phyloP scores from a whole-genome alignment of 2,888 invertebrate genomes.

The Drepana falcataria region DNA sequence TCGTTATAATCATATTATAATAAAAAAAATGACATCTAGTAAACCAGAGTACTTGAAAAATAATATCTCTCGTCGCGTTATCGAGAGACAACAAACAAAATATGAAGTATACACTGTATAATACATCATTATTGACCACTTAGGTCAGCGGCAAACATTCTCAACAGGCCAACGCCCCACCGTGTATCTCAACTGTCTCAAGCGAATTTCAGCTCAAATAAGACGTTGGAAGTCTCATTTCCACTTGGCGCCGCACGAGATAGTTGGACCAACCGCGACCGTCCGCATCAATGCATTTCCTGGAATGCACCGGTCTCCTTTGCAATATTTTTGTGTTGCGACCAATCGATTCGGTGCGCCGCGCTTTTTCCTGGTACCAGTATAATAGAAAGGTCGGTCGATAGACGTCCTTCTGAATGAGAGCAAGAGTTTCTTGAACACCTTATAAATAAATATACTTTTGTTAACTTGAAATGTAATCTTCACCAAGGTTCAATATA shows the following conservation, averaged over 20 bases:
- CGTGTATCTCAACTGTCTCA: conserved; percentile 34
- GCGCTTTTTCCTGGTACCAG: conserved; percentile 42
- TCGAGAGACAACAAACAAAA: conserved; percentile 51
- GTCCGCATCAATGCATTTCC: conserved; percentile 69
- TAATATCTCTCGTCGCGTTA: conserved; percentile 32
- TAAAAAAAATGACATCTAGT: conserved; percentile 18
- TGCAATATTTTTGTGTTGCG: conserved; percentile 65
- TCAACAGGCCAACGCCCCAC: conserved; percentile 72
- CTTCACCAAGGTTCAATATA: no score
- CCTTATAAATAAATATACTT: background rate
- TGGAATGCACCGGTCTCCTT: conserved; percentile 71
- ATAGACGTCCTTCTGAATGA: background rate
- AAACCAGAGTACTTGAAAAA: conserved; percentile 12
- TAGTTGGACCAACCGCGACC: conserved; percentile 42
- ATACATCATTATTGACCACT: conserved; percentile 76
- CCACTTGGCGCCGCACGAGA: conserved; percentile 28
- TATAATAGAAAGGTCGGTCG: conserved; percentile 9
- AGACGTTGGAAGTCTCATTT: conserved; percentile 35
- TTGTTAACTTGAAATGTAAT: background rate
- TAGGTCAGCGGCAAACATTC: conserved; percentile 75
- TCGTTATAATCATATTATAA: conserved; percentile 17
- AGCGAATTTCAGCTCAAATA: conserved; percentile 37
- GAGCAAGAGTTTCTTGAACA: background rate
- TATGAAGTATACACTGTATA: conserved; percentile 58
- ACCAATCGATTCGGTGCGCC: conserved; percentile 44